A percentile compares a stretch with the other conserved stretches of the same genome.
These are phyloP conservation scores for Parnassius orleans DNA, from an alignment of 2,888 invertebrate genomes.

Conservation along the genomic window DNA sequence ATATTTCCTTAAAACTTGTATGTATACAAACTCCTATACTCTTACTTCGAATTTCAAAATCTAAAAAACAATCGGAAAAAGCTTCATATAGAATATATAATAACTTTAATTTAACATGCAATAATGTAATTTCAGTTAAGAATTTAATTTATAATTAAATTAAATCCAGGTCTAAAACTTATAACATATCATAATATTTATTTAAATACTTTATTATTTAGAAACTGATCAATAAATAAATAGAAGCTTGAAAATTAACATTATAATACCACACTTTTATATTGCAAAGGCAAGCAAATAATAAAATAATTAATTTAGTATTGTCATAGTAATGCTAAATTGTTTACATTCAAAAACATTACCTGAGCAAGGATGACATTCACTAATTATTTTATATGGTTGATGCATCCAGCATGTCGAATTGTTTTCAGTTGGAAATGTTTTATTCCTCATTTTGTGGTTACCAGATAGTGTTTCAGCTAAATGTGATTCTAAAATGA, in stretches of 20 bases:
- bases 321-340: no score
- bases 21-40: slow-evolving; percentile 91
- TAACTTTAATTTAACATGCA: background rate
- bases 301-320: no score
- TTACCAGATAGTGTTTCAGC: slow-evolving; percentile 80
- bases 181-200: no score
- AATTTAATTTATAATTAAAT: no score
- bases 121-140: no score
- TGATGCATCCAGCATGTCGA: slow-evolving; percentile 89
- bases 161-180: no score
- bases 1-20: slow-evolving; percentile 90
- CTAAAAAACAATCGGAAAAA: slow-evolving; percentile 56
- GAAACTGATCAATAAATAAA: no score
- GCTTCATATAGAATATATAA: background rate
- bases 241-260: no score
- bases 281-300: no score
- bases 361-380: slow-evolving; percentile 93
- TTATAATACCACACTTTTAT: no score
- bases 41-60: slow-evolving; percentile 90
- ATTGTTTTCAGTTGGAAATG: slow-evolving; percentile 87
- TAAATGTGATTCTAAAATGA: slow-evolving; percentile 89
- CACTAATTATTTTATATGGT: slow-evolving; percentile 85
- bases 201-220: no score
- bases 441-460: slow-evolving; percentile 81
- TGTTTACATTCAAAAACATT: slow-evolving; percentile 28